phyloP scores from a whole-genome alignment of 2,888 invertebrate species.

The Taphrorychus bicolor region DNA sequence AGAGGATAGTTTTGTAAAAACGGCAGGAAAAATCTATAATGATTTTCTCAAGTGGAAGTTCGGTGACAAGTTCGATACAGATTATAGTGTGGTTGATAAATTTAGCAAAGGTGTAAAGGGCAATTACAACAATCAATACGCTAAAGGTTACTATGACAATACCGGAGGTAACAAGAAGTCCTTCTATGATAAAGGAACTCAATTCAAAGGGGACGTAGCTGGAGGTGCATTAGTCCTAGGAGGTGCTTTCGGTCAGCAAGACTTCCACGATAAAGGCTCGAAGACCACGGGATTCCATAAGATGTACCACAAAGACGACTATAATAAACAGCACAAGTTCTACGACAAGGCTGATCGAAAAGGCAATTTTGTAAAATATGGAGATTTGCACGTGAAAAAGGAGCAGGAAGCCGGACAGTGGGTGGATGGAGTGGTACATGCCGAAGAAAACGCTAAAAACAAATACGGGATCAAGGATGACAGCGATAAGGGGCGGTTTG shows the following conservation, averaged over 20 bases:
- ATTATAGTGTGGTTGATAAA: conserved; percentile 62
- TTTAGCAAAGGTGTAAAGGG: conserved; percentile 67
- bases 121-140: conserved; percentile 63
- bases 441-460: conserved; percentile 63
- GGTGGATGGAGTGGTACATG: conserved; percentile 65
- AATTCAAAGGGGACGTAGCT: conserved; percentile 65
- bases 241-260: conserved; percentile 65
- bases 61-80: conserved; percentile 66
- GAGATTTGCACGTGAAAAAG: conserved; percentile 63
- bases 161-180: conserved; percentile 64
- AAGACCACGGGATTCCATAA: conserved; percentile 75
- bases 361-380: conserved; percentile 70
- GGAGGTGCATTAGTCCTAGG: conserved; percentile 65
- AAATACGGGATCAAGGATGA: conserved; percentile 66
- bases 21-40: conserved; percentile 60
- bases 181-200: conserved; percentile 64
- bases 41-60: conserved; percentile 62
- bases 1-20: conserved; percentile 39
- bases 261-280: conserved; percentile 70
- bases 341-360: conserved; percentile 75
- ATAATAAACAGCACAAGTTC: conserved; percentile 78
- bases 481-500: conserved; percentile 63
- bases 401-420: conserved; percentile 65
- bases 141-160: conserved; percentile 64
- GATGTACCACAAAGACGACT: conserved; percentile 78